A percentile compares a stretch with the other conserved stretches of the same genome.
These are phyloP conservation scores for Cerastis leucographa DNA, from an alignment of 2,888 invertebrate genomes.

Conservation along the genomic window DNA sequence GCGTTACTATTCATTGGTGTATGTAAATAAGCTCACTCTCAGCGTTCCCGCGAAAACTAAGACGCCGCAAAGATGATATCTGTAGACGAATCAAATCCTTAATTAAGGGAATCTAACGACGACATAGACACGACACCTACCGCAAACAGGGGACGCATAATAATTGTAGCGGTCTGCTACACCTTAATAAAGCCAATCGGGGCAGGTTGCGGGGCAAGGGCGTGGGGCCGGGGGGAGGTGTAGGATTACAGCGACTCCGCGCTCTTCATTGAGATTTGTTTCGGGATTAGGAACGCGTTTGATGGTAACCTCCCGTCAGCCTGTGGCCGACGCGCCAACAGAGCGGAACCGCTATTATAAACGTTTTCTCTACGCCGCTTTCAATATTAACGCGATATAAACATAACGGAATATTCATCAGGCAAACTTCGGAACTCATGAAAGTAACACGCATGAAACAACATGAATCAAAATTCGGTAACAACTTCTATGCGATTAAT, in stretches of 20 bases:
- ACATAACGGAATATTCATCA: conserved; percentile 82
- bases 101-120: conserved; percentile 88
- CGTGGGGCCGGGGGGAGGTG: conserved; percentile 73
- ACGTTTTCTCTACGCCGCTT: conserved; percentile 75
- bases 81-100: conserved; percentile 86
- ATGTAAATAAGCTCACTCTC: conserved; percentile 59
- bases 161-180: conserved; percentile 91
- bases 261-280: conserved; percentile 91
- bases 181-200: conserved; percentile 91
- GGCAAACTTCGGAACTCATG: conserved; percentile 79
- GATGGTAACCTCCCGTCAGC: conserved; percentile 84
- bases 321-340: conserved; percentile 78
- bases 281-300: conserved; percentile 89
- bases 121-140: conserved; percentile 88
- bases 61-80: conserved; percentile 80
- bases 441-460: conserved; percentile 79
- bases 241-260: conserved; percentile 86
- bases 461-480: conserved; percentile 77
- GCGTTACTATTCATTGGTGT: conserved; percentile 19
- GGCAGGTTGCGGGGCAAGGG: conserved; percentile 75
- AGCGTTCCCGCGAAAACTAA: conserved; percentile 69
- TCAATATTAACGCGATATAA: conserved; percentile 81
- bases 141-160: conserved; percentile 90
- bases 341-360: conserved; percentile 76
- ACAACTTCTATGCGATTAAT: conserved; percentile 80